Evolutionary conservation across 2,113 vertebrate genomes (phyloP).

Genomic region (Cettia cetti): DNA sequence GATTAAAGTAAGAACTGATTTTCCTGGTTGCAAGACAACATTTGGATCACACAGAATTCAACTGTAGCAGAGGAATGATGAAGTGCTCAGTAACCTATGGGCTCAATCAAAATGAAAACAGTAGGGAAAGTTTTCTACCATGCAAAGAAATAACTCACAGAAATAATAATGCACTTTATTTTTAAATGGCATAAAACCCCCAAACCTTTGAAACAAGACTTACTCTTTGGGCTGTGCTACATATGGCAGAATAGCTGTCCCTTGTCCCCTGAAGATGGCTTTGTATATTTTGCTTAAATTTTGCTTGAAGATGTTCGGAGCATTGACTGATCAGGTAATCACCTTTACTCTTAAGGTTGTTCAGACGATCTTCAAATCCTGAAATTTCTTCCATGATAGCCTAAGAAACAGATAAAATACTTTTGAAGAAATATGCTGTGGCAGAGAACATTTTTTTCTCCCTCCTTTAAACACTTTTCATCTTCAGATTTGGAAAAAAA

Average conservation of each 20-base stretch:
- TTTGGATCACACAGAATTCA: not conserved
- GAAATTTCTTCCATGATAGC: slow-evolving; percentile 98
- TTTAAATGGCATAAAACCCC: not conserved
- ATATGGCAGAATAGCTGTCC: slow-evolving; percentile 97
- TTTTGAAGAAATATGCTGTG: not conserved
- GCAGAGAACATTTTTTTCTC: not conserved
- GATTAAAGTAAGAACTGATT: not conserved
- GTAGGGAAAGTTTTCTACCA: not conserved
- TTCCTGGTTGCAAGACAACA: not conserved
- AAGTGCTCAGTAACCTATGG: not conserved
- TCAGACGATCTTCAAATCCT: slow-evolving; percentile 91
- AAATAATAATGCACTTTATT: not conserved
- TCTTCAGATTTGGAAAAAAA: not conserved
- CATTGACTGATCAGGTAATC: slow-evolving; percentile 84
- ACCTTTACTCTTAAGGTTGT: slow-evolving; percentile 81
- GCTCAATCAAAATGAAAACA: not conserved
- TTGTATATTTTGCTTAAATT: slow-evolving; percentile 87
- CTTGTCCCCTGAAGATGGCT: slow-evolving; percentile 88
- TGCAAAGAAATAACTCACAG: not conserved
- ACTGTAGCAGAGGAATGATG: not conserved
- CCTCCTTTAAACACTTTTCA: not conserved
- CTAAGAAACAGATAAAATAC: slow-evolving; percentile 61
- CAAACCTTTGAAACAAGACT: slow-evolving; percentile 35
- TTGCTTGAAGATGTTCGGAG: slow-evolving; percentile 85
- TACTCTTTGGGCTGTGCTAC: slow-evolving; percentile 95